Evolutionary conservation across 2,113 vertebrate genomes (phyloP).

Genomic region (Motacilla tschutschensis): DNA sequence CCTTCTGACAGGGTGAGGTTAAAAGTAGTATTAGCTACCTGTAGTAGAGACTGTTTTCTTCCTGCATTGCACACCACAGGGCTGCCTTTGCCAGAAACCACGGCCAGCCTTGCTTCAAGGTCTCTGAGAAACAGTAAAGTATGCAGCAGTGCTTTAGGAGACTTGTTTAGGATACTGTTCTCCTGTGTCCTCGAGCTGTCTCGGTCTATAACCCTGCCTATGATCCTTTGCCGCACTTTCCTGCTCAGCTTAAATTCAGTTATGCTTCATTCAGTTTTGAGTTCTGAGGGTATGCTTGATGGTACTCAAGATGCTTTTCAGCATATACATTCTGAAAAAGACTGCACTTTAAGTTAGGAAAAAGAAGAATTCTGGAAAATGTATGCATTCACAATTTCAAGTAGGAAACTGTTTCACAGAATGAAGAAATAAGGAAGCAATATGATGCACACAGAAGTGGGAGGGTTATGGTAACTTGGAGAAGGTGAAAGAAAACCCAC

Average conservation of each 20-base stretch:
- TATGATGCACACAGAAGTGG: background rate
- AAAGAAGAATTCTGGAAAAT: background rate
- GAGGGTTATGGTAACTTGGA: background rate
- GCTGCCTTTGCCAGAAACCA: background rate
- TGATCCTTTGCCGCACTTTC: background rate
- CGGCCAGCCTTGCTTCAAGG: background rate
- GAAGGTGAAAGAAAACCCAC: background rate
- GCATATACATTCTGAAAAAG: background rate
- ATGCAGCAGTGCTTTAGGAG: background rate
- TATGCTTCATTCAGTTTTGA: background rate
- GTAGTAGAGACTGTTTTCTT: background rate
- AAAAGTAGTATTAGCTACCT: background rate
- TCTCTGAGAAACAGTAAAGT: background rate
- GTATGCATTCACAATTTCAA: fast-evolving
- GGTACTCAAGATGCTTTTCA: background rate
- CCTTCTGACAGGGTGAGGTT: background rate
- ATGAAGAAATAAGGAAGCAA: background rate
- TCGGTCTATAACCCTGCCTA: background rate
- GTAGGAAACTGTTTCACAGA: background rate
- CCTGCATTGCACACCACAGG: background rate
- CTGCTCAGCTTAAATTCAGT: background rate
- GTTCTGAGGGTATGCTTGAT: background rate
- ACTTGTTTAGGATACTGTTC: background rate
- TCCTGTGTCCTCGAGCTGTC: background rate
- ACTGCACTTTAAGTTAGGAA: background rate